Evolutionary conservation across 2,797 vertebrate genomes (phyloP), one percentile per base, ranked within the genome.

Genomic region (Phoxinus dragarum): DNA sequence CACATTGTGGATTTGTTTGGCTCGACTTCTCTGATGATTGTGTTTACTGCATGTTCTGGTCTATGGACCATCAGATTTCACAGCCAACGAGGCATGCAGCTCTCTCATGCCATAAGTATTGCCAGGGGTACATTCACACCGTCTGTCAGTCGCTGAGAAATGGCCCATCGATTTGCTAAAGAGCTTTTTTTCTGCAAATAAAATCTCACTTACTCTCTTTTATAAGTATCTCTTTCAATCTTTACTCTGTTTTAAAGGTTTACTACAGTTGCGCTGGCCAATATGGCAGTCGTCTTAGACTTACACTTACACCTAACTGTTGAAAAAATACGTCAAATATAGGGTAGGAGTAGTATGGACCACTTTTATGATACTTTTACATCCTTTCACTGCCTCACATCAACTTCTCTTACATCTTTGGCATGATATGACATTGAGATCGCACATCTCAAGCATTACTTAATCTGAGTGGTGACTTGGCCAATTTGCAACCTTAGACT

Each of bases 1-100:
- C 56, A 66, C 79, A 54, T 44, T 42, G 68, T 36, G 56, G 81
- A 66, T 52, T 66, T 72, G 83, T 64, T 59, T 77, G 54, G 54
- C 66, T 68, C 12, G 42, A 34, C 42, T 69, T 67, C 47, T 40
- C 17, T 17, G 31, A 76, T 49, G 66, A 54, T 69, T 38, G 47
- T 85, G 74, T 81, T 82, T 56, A 68, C 80, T 42, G 38, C 59
- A 56, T 66, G 71, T 31, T 81, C 72, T 84, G 68, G 61, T 80
- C 68, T 36, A 71, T 64, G 34, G 36, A 54, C 76, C 81, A 86
- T 71, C 56, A 34, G 42, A 78, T 82, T 81, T 82, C 80, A 84
- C 66, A 38, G 77, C 31, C 74, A 88, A n/a, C 16, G 27, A 16
- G 73, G 40, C 73, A 56, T 49, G 23, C 49, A 21, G 47, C 84